Evolutionary conservation across 37 sponge, comb jelly and placozoan genomes (phyloP).

Genomic region (Bolinopsis microptera): DNA sequence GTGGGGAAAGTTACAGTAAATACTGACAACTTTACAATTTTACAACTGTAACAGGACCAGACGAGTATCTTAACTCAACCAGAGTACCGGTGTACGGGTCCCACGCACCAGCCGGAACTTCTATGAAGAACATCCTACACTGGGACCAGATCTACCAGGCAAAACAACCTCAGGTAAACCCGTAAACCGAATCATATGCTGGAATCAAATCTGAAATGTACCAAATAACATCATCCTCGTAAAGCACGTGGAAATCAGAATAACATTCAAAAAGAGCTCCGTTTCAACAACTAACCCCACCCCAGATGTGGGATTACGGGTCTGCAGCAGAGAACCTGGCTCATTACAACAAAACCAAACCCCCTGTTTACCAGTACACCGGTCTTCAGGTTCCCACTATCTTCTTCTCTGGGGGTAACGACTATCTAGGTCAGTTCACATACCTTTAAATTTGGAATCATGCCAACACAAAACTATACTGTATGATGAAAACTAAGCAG

Average conservation of each 20-base stretch:
- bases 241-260: no score
- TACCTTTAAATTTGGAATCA: no score
- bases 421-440: not conserved
- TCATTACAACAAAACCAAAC: not conserved
- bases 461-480: no score
- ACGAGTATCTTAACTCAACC: slow-evolving; percentile 64
- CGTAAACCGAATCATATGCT: no score
- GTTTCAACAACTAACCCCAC: no score
- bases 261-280: no score
- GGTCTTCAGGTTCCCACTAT: not conserved
- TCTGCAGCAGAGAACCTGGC: not conserved
- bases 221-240: no score
- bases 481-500: no score
- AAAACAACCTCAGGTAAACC: not conserved
- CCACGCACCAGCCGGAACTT: slow-evolving; percentile 94
- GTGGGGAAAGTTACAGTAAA: no score
- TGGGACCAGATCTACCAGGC: slow-evolving; percentile 70
- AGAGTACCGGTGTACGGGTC: slow-evolving; percentile 78
- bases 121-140: slow-evolving; percentile 82
- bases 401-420: not conserved
- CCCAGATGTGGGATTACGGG: not conserved
- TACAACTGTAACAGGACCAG: not conserved
- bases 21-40: no score
- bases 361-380: not conserved
- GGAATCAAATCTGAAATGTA: no score